phyloP scores from a whole-genome alignment of 35 echinoderm and acorn worm genomes.

The Ophiothrix spiculata region DNA sequence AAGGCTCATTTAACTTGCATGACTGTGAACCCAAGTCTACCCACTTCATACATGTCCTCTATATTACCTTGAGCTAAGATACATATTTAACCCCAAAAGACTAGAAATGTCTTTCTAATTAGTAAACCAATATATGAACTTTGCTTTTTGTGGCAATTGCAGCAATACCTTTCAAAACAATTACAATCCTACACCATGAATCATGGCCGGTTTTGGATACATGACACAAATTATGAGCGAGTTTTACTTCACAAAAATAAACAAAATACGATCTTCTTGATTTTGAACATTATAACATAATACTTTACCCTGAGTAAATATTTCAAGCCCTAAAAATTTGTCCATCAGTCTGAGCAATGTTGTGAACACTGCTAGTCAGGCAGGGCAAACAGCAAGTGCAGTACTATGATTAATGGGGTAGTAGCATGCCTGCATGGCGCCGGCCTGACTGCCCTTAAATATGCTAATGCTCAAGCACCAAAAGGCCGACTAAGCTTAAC shows the following conservation, averaged over 20 bases:
- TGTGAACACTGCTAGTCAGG: neutral
- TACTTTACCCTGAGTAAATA: too few relatives aligned
- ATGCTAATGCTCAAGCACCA: neutral
- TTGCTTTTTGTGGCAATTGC: too few relatives aligned
- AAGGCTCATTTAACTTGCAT: neutral
- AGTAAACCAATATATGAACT: too few relatives aligned
- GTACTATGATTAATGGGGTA: neutral
- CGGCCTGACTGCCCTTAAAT: constrained; percentile 6
- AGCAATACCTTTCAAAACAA: neutral
- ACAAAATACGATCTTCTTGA: too few relatives aligned
- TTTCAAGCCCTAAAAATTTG: too few relatives aligned
- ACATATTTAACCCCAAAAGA: too few relatives aligned
- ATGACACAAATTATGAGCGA: too few relatives aligned
- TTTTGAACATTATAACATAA: too few relatives aligned
- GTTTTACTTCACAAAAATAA: too few relatives aligned
- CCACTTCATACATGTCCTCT: neutral
- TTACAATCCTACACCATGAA: neutral
- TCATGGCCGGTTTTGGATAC: neutral
- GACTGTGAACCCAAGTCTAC: neutral
- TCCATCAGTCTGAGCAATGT: neutral
- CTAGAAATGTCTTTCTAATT: too few relatives aligned
- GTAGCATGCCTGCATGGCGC: neutral
- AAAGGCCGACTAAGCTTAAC: neutral
- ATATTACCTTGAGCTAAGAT: neutral
- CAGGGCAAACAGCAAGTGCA: neutral